Conservation (phyloP, 1,140 invertebrate species). For the Aphis gossypii region DNA sequence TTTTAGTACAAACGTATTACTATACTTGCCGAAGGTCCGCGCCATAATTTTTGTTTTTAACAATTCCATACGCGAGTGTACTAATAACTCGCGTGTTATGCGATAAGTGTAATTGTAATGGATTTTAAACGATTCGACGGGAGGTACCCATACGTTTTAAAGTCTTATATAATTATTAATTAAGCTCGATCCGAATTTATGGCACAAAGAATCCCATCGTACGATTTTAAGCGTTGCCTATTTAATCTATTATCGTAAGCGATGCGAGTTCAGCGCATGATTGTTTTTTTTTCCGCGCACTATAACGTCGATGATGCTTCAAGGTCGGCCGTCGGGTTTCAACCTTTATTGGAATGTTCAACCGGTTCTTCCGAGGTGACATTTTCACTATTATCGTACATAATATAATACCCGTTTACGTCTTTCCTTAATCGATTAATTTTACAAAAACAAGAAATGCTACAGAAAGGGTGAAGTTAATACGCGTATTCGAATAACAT, state of each 20-base stretch:
- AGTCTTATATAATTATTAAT: neutral
- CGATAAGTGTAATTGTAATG: neutral
- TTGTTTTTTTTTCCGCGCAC: conserved; percentile 48
- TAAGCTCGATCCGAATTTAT: neutral
- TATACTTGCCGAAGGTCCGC: neutral
- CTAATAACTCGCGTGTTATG: neutral
- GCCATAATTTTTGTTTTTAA: neutral
- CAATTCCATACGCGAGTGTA: neutral
- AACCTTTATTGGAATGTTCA: conserved; percentile 58
- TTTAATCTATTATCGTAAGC: neutral
- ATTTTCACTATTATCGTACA: conserved; percentile 51
- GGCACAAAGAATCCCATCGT: too few relatives aligned
- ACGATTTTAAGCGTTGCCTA: neutral
- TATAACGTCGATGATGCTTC: conserved; percentile 2
- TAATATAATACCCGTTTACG: conserved; percentile 25
- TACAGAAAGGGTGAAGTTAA: conserved; percentile 16
- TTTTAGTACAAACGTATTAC: neutral
- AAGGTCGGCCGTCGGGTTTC: conserved; percentile 48
- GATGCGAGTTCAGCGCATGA: neutral
- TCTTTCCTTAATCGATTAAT: conserved; percentile 52
- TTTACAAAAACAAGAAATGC: conserved; percentile 34
- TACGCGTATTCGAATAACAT: neutral
- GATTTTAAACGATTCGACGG: neutral
- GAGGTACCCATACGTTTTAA: neutral
- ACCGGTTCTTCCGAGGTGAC: conserved; percentile 56